These are phyloP conservation scores for Regulus satrapa DNA, from an alignment of 2,113 vertebrate species.

Conservation along the genomic window DNA sequence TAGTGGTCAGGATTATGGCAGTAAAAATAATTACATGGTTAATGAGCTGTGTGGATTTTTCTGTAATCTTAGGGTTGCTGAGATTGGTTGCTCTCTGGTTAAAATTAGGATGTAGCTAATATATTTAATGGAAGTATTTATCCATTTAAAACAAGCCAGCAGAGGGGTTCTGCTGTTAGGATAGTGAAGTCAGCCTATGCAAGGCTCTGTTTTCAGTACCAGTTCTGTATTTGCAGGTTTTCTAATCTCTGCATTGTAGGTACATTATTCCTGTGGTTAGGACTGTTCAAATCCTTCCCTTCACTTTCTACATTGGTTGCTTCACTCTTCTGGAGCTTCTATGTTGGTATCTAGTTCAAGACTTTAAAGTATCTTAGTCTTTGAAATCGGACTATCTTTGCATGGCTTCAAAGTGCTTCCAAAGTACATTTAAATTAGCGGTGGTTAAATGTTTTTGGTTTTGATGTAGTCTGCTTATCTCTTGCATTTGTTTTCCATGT, in stretches of 20 bases:
- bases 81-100: not conserved
- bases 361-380: not conserved
- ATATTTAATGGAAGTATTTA: not conserved
- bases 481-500: not conserved
- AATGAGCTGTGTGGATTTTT: not conserved
- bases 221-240: not conserved
- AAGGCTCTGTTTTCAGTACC: not conserved
- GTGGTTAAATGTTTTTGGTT: not conserved
- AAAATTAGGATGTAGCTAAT: not conserved
- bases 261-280: not conserved
- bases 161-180: not conserved
- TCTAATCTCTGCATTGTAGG: not conserved
- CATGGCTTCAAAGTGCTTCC: not conserved
- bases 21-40: not conserved
- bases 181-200: fast-evolving
- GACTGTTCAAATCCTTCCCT: not conserved
- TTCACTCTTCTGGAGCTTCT: not conserved
- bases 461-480: not conserved
- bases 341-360: not conserved
- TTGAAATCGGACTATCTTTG: not conserved
- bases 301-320: not conserved
- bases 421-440: not conserved
- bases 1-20: not conserved
- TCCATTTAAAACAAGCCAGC: not conserved
- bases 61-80: not conserved